Evolutionary conservation across 2,113 vertebrate genomes (phyloP).

Genomic region (Pomatostomus ruficeps): DNA sequence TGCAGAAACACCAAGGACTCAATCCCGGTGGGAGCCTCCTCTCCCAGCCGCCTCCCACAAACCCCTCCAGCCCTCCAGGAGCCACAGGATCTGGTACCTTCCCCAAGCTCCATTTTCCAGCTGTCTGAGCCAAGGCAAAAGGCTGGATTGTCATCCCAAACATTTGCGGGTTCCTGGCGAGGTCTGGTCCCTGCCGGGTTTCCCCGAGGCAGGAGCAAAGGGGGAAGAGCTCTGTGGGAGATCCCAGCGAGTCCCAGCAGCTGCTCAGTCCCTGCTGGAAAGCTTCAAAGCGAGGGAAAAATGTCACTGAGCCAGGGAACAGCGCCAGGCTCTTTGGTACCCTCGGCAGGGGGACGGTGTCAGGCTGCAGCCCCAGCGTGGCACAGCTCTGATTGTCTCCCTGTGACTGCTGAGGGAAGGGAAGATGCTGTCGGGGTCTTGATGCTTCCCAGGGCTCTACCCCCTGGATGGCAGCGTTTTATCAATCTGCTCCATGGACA

Average conservation of each 20-base stretch:
- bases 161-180: not conserved
- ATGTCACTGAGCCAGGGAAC: not conserved
- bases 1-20: not conserved
- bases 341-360: not conserved
- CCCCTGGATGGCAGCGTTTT: not conserved
- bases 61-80: not conserved
- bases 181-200: not conserved
- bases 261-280: not conserved
- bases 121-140: not conserved
- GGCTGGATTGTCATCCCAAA: not conserved
- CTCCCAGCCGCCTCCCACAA: not conserved
- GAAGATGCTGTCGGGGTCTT: not conserved
- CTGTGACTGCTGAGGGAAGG: not conserved
- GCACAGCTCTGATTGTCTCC: slow-evolving; percentile 7
- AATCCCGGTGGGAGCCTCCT: rapidly evolving
- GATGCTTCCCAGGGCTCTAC: not conserved
- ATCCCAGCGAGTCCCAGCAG: not conserved
- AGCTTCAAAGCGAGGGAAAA: not conserved
- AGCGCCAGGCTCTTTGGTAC: not conserved
- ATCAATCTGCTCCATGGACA: not conserved
- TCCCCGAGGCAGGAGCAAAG: not conserved
- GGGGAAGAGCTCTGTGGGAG: not conserved
- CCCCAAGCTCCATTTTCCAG: not conserved
- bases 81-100: not conserved
- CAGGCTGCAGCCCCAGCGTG: not conserved